Evolutionary conservation across 2,113 vertebrate species (phyloP).

Genomic region (Tursiops truncatus): DNA sequence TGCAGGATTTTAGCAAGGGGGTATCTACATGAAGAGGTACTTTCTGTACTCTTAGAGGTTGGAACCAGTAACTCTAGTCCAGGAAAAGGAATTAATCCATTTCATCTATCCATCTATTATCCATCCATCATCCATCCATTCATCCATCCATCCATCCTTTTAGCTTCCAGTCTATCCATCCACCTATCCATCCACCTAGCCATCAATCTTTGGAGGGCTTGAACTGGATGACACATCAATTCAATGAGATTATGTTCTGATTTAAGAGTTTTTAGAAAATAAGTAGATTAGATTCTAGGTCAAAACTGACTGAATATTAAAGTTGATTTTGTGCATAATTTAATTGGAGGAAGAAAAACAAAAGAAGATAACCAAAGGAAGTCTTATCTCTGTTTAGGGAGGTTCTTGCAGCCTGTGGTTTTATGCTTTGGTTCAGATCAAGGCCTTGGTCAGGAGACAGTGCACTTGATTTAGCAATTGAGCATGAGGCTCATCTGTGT

Average conservation of each 20-base stretch:
- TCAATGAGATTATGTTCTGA: conserved; percentile 18
- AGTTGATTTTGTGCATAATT: conserved; percentile 26
- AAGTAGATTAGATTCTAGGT: conserved; percentile 17
- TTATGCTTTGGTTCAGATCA: conserved; percentile 1
- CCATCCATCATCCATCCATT: neutral
- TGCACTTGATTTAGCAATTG: neutral
- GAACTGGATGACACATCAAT: neutral
- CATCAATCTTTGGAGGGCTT: neutral
- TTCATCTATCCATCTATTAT: neutral
- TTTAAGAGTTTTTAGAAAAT: conserved; percentile 51
- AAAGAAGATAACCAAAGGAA: neutral
- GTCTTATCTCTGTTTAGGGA: neutral
- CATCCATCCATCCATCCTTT: neutral
- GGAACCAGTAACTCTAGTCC: neutral
- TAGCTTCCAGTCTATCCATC: neutral
- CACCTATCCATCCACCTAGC: neutral
- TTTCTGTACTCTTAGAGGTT: neutral
- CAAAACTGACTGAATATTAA: conserved; percentile 45
- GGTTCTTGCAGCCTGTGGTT: conserved; percentile 18
- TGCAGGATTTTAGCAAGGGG: conserved; percentile 37
- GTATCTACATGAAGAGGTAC: neutral
- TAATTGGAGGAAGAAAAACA: neutral
- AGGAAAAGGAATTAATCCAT: neutral
- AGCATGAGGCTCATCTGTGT: neutral
- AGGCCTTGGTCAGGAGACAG: neutral